Evolutionary conservation across 2,797 vertebrate species (phyloP).

Genomic region (Nyctibius grandis): DNA sequence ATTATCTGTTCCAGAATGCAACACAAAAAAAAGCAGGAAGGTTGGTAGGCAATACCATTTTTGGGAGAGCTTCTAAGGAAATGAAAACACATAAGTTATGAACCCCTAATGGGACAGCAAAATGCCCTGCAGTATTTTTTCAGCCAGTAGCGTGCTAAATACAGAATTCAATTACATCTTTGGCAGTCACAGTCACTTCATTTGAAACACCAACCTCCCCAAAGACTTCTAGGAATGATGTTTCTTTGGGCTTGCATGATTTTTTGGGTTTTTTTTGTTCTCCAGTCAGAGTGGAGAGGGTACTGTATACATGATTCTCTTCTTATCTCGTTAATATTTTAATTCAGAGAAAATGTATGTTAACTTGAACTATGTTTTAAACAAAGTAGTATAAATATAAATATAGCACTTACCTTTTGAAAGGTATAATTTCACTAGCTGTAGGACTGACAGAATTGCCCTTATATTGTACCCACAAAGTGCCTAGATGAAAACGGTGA

Average conservation of each 20-base stretch:
- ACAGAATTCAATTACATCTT: background rate
- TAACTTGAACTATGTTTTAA: background rate
- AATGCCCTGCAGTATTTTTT: background rate
- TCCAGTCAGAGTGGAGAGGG: background rate
- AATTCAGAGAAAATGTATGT: background rate
- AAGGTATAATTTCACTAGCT: background rate
- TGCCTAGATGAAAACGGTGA: background rate
- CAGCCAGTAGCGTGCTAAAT: background rate
- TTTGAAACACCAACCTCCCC: background rate
- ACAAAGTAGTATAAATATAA: background rate
- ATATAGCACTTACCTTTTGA: background rate
- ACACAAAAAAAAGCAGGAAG: background rate
- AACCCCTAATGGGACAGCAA: background rate
- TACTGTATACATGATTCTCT: background rate
- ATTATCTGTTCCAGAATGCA: background rate
- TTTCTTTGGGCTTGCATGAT: background rate
- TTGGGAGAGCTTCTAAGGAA: background rate
- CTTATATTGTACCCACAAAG: fast-evolving
- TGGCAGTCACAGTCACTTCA: background rate
- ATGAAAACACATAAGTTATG: background rate
- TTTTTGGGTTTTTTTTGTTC: background rate
- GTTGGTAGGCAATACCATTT: background rate
- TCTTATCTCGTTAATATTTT: background rate
- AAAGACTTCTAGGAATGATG: background rate
- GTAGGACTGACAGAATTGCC: background rate